Percentiles rank a stretch among this genome's conserved stretches.
phyloP scores from a whole-genome alignment of 2,888 invertebrate species.

The Zele albiditarsus region DNA sequence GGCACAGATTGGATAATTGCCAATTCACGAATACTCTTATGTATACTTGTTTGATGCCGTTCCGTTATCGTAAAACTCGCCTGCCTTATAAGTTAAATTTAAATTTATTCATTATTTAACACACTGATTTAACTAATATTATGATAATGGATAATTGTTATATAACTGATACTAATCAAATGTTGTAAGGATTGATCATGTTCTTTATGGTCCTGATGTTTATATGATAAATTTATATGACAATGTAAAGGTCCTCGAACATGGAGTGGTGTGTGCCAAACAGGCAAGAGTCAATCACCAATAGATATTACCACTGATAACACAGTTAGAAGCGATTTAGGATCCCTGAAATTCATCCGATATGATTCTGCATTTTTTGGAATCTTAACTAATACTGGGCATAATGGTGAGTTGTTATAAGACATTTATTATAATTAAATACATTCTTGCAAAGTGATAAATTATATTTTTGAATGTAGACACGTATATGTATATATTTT shows the following conservation, averaged over 20 bases:
- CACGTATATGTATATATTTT: conserved; percentile 4
- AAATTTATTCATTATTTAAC: too few relatives aligned
- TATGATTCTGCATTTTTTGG: conserved; percentile 75
- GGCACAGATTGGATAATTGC: conserved; percentile 55
- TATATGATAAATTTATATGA: not conserved
- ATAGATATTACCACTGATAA: conserved; percentile 80
- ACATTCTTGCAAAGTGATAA: not conserved
- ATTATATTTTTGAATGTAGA: too few relatives aligned
- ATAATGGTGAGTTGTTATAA: conserved; percentile 76
- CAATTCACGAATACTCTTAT: conserved; percentile 51
- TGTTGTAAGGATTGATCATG: too few relatives aligned
- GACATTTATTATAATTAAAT: not conserved
- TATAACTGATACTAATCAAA: too few relatives aligned
- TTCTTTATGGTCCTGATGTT: not conserved
- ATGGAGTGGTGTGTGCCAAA: conserved; percentile 80
- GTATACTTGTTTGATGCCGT: conserved; percentile 53
- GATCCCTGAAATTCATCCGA: conserved; percentile 75
- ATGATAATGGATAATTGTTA: too few relatives aligned
- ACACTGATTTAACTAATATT: too few relatives aligned
- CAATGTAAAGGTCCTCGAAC: conserved; percentile 63
- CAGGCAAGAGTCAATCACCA: conserved; percentile 83
- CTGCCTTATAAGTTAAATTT: conserved; percentile 17
- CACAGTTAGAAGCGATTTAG: conserved; percentile 74
- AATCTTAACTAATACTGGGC: conserved; percentile 79
- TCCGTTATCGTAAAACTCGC: conserved; percentile 45